A percentile compares a stretch with the other conserved stretches of the same genome.
Evolutionary conservation across 2,888 invertebrate genomes (phyloP).

Genomic region (Standfussiana lucernea): DNA sequence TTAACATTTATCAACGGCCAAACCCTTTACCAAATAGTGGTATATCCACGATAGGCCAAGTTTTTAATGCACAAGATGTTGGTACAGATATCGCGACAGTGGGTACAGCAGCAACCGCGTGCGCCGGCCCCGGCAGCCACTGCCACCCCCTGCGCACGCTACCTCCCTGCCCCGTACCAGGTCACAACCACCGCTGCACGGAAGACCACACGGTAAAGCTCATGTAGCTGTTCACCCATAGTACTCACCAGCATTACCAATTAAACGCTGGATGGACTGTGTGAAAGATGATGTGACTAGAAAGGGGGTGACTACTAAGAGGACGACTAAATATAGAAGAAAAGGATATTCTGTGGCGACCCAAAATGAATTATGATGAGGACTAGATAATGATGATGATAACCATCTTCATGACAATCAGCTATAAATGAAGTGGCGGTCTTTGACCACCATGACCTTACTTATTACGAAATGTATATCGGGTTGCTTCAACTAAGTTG

Average conservation of each 20-base stretch:
- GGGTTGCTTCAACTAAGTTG: too few relatives aligned
- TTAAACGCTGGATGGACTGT: neutral
- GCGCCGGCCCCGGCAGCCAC: constrained; percentile 70
- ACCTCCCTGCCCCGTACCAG: constrained; percentile 72
- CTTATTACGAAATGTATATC: neutral
- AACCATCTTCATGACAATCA: neutral
- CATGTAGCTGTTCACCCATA: neutral
- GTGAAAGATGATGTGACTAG: neutral
- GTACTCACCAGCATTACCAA: neutral
- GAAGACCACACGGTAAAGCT: constrained; percentile 65
- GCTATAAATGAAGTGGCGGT: neutral
- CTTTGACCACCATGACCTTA: neutral
- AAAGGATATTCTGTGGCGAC: neutral
- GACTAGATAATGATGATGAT: neutral
- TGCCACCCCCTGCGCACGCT: constrained; percentile 53
- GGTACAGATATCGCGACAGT: constrained; percentile 85
- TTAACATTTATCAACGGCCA: too few relatives aligned
- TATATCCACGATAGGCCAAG: neutral
- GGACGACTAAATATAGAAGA: neutral
- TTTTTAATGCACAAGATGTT: neutral
- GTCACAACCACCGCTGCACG: constrained; percentile 80
- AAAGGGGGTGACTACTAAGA: neutral
- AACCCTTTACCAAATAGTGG: too few relatives aligned
- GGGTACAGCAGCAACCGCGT: constrained; percentile 83
- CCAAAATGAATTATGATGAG: neutral